phyloP scores from a whole-genome alignment of 2,888 invertebrate genomes.

The Chouioia cunea region DNA sequence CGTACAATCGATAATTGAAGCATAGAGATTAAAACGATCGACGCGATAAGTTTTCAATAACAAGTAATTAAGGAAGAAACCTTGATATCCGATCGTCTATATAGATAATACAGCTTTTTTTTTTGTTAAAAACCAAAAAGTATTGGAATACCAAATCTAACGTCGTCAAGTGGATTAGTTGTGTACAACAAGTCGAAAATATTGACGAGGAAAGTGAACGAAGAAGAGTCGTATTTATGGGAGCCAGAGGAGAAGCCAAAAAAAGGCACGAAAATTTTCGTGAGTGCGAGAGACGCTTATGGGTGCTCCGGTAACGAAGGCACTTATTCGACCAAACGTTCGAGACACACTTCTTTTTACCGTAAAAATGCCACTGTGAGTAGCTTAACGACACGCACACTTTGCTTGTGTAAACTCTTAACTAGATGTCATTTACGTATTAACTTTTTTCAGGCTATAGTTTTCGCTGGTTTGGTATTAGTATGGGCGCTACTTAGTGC shows the following conservation, averaged over 20 bases:
- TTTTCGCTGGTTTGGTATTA: slow-evolving; percentile 27
- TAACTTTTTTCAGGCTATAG: slow-evolving; percentile 7
- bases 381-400: neutral
- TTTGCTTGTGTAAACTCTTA: neutral
- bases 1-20: too few species aligned
- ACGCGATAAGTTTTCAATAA: neutral
- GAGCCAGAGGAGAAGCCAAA: slow-evolving; percentile 38
- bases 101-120: too few species aligned
- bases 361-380: slow-evolving; percentile 29
- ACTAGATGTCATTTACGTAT: neutral
- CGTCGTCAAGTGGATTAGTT: slow-evolving; percentile 56
- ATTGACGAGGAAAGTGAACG: slow-evolving; percentile 46
- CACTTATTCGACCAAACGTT: slow-evolving; percentile 40
- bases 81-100: too few species aligned
- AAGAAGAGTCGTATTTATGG: slow-evolving; percentile 51
- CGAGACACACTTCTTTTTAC: slow-evolving; percentile 25
- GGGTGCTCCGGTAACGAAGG: slow-evolving; percentile 57
- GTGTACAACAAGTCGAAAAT: slow-evolving; percentile 60
- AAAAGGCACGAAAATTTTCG: slow-evolving; percentile 55
- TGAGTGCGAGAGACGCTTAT: slow-evolving; percentile 53
- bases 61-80: neutral
- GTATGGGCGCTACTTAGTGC: slow-evolving; percentile 13
- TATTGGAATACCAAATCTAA: slow-evolving; percentile 57
- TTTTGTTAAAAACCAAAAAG: slow-evolving; percentile 52
- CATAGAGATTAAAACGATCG: too few species aligned